Conservation (phyloP, 2,113 vertebrate genomes). For the Neolamprologus ventralis region DNA sequence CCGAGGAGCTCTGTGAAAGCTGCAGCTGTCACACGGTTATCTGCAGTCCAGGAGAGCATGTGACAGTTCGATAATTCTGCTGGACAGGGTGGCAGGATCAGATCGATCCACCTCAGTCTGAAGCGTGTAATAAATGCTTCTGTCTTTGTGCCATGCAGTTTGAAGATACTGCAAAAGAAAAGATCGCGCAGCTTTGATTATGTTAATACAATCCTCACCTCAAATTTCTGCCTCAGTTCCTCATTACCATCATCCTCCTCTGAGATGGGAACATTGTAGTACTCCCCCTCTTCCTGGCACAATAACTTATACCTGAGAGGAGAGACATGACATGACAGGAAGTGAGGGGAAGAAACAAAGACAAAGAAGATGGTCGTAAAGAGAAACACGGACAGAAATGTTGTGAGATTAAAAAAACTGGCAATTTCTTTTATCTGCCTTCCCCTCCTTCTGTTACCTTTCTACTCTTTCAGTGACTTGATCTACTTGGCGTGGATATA, state of each 20-base stretch:
- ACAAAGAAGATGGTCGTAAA: background rate
- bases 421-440: background rate
- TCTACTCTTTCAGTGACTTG: background rate
- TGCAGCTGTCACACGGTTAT: background rate
- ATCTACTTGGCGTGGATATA: background rate
- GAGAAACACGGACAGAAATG: background rate
- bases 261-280: constrained; percentile 95
- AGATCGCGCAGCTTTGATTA: background rate
- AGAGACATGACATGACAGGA: background rate
- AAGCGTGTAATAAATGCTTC: background rate
- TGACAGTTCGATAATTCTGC: background rate
- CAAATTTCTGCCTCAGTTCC: constrained; percentile 92
- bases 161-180: background rate
- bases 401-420: background rate
- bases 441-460: background rate
- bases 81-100: background rate
- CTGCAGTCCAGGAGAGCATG: background rate
- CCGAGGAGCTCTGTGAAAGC: background rate
- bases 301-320: constrained; percentile 87
- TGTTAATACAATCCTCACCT: constrained; percentile 73
- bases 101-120: background rate
- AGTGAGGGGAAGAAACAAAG: background rate
- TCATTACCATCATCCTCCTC: constrained; percentile 87
- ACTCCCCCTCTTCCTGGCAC: constrained; percentile 95
- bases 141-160: background rate